Conservation (phyloP, 2,797 vertebrate species). For the Eulemur rubriventer region DNA sequence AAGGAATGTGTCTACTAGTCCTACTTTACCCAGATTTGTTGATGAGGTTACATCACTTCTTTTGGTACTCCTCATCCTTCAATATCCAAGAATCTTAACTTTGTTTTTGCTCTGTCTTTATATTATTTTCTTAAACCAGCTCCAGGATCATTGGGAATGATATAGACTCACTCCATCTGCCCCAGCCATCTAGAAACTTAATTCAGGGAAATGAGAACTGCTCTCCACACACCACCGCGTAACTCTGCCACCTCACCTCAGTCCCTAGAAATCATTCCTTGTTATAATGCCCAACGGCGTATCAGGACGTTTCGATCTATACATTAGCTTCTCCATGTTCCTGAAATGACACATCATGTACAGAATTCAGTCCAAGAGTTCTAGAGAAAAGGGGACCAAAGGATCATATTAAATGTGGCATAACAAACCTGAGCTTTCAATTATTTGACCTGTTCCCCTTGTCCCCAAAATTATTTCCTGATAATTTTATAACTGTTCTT, state of each 20-base stretch:
- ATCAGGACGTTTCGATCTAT: background rate
- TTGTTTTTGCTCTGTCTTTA: background rate
- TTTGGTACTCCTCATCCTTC: background rate
- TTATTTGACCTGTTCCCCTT: background rate
- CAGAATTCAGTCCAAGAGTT: background rate
- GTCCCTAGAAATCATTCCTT: background rate
- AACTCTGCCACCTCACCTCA: background rate
- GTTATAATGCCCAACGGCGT: background rate
- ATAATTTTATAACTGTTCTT: conserved; percentile 21
- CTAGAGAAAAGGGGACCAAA: background rate
- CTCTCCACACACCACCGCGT: background rate
- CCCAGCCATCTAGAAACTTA: background rate
- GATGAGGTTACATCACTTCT: background rate
- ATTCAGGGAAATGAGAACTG: background rate
- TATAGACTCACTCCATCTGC: background rate
- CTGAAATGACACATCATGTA: background rate
- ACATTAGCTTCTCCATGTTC: background rate
- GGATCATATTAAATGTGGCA: background rate
- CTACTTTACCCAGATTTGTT: background rate
- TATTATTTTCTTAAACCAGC: background rate
- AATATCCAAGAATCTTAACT: background rate
- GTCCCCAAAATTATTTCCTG: background rate
- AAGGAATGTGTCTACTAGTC: background rate
- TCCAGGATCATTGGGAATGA: background rate
- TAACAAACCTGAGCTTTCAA: background rate